Evolutionary conservation across 1,140 invertebrate species (phyloP), one percentile per base, ranked within the genome.

Genomic region (Triops cancriformis): DNA sequence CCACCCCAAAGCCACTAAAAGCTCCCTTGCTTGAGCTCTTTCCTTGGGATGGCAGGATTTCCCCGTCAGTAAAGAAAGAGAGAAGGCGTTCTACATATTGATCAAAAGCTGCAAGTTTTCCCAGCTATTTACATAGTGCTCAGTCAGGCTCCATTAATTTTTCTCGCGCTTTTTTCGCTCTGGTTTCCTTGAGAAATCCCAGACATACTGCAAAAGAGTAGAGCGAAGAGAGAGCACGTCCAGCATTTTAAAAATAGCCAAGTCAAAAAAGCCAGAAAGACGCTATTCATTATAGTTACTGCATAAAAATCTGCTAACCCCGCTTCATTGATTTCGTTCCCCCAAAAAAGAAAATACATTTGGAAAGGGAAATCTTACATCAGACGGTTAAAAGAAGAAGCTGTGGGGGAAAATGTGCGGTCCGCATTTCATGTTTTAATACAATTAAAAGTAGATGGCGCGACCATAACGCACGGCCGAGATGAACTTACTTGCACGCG

Each of bases 401-500:
- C 31, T 37, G 2, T 2, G 31, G 7, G 7, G 31, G 2, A 37
- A 37, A 37, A 37, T 37, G 31, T 37, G 7, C 31, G 31, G 2
- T 37, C 2, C 31, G 7, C 31, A 37, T 37, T 37, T 37, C 31
- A 7, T 37, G 31, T 37, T 27, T 14, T 42, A 74, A 78, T 74
- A 26, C n/a, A 78, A 74, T 23, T 31, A n/a, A 26, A 78, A 41
- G 4, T 10, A 74, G 31, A 41, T 73, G 45, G 27, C 31, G 31
- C 31, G 31, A 37, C 31, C 23, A 27, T 43, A 42, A 41, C 64
- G n/a, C n/a, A 43, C 28, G 75, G 12, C 74, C 4, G 42, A 37
- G 31, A 37, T 37, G 79, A 75, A 80, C 80, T 51, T 76, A 86
- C 84, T 82, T 90, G 86, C 14, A 90, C 84, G 78, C 91, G 85